These are phyloP conservation scores for Loris lydekkerianus DNA, from an alignment of 2,797 vertebrate species.

Conservation along the genomic window DNA sequence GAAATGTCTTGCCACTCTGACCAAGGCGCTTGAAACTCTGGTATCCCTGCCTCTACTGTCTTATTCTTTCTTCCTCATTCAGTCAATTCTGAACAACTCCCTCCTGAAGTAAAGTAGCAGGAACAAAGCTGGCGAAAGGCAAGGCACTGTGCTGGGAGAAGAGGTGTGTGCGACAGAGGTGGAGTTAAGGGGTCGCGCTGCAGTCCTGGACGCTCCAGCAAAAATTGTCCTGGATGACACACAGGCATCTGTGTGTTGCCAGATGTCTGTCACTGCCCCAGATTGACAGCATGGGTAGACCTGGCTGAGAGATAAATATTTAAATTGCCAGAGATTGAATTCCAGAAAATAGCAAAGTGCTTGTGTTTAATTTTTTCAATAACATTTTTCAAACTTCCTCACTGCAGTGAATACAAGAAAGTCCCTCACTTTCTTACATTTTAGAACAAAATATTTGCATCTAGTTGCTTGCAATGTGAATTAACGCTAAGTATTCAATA, in stretches of 20 bases:
- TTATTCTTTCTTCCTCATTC: background rate
- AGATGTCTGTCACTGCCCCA: background rate
- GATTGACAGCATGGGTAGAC: background rate
- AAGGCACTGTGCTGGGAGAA: background rate
- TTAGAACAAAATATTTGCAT: constrained; percentile 76
- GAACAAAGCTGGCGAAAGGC: background rate
- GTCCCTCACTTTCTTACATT: constrained; percentile 38
- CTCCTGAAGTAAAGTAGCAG: background rate
- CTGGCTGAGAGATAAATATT: background rate
- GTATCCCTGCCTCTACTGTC: background rate
- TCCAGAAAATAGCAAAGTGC: background rate
- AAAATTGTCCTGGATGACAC: background rate
- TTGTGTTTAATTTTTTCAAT: constrained; percentile 27
- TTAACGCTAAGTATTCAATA: constrained; percentile 74
- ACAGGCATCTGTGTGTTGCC: background rate
- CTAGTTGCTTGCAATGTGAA: constrained; percentile 59
- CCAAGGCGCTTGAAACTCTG: background rate
- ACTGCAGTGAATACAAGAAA: constrained; percentile 24
- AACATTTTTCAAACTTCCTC: background rate
- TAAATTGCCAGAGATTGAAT: constrained; percentile 17
- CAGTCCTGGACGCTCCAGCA: background rate
- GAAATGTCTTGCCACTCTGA: background rate
- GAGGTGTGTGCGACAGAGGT: background rate
- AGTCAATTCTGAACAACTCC: background rate
- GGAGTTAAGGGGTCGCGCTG: background rate